These are phyloP conservation scores for Cassiopea xamachana DNA, from an alignment of 30 jellyfish, hydroid and myxozoan genomes.

Conservation along the genomic window DNA sequence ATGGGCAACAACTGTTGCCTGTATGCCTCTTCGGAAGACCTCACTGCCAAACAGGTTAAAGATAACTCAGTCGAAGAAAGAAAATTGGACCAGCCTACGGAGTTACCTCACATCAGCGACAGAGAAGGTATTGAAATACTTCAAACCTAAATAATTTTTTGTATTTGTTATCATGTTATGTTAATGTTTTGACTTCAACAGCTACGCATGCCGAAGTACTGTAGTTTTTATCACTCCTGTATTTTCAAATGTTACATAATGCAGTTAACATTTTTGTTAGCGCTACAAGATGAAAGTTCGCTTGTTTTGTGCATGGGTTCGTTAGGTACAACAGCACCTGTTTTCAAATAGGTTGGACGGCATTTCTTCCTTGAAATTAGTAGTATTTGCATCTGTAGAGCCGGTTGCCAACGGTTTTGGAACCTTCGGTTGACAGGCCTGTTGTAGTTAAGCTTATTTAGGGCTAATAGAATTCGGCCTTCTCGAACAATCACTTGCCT, in stretches of 20 bases:
- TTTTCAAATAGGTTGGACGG: neutral
- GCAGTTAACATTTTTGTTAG: too few relatives aligned
- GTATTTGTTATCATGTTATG: neutral
- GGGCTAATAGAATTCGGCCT: too few relatives aligned
- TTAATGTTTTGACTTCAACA: neutral
- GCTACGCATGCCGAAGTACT: neutral
- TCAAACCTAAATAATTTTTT: neutral
- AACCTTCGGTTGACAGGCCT: too few relatives aligned
- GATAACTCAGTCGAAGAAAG: constrained; percentile 67
- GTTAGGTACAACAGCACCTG: neutral
- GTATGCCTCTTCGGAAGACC: constrained; percentile 86
- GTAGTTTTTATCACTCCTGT: neutral
- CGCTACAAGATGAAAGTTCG: too few relatives aligned
- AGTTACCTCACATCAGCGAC: constrained; percentile 92
- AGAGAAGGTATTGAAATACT: constrained; percentile 78
- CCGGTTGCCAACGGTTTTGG: too few relatives aligned
- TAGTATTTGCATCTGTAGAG: too few relatives aligned
- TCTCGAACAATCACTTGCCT: too few relatives aligned
- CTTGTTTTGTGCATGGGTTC: neutral
- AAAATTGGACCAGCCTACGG: constrained; percentile 63
- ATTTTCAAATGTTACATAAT: neutral
- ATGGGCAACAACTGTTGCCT: constrained; percentile 95
- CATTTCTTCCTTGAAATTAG: neutral
- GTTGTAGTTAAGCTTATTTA: too few relatives aligned
- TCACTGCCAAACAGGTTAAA: constrained; percentile 60